A percentile compares a stretch with the other conserved stretches of the same genome.
Evolutionary conservation across 2,113 vertebrate genomes (phyloP).

Genomic region (Rhagologus leucostigma): DNA sequence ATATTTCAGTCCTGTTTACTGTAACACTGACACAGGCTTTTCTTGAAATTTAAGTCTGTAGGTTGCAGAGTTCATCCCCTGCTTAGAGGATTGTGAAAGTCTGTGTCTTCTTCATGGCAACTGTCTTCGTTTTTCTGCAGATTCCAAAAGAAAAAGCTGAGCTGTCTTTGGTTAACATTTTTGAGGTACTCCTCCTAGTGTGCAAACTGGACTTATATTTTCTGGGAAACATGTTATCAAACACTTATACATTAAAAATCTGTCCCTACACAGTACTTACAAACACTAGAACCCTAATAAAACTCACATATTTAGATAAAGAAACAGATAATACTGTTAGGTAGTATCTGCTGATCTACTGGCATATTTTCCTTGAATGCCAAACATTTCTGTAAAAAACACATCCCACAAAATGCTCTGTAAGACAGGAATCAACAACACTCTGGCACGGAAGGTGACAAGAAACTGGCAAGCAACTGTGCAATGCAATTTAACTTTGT

Average conservation of each 20-base stretch:
- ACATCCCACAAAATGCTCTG: not conserved
- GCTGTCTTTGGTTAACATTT: not conserved
- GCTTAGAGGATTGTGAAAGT: slow-evolving; percentile 14
- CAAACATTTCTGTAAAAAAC: not conserved
- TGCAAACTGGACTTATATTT: not conserved
- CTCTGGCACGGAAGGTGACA: not conserved
- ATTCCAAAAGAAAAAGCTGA: not conserved
- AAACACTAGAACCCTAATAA: not conserved
- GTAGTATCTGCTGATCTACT: not conserved
- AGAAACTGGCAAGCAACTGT: not conserved
- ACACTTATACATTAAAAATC: not conserved
- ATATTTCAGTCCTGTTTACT: not conserved
- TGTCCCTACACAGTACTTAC: not conserved
- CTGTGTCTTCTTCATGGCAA: not conserved
- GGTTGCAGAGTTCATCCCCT: not conserved
- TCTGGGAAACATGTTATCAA: not conserved
- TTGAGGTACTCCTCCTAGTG: not conserved
- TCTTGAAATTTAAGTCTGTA: not conserved
- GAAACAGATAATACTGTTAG: not conserved
- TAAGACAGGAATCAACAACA: not conserved
- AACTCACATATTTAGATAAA: not conserved
- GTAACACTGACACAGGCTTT: not conserved
- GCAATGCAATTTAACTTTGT: not conserved
- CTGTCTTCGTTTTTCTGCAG: not conserved
- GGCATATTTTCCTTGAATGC: not conserved